phyloP scores from a whole-genome alignment of 2,888 invertebrate genomes.

The Serripes groenlandicus region DNA sequence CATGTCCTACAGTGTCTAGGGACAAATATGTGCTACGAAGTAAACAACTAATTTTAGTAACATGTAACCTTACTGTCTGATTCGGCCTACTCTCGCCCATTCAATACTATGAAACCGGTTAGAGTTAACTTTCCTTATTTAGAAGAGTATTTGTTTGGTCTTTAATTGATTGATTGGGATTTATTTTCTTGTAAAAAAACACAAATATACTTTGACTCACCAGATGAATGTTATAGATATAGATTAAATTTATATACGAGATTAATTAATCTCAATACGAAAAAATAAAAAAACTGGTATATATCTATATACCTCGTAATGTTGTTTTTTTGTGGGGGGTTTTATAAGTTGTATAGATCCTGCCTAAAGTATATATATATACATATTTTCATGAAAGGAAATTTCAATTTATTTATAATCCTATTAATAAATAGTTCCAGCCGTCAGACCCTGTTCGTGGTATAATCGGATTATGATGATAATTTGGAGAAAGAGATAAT shows the following conservation, averaged over 20 bases:
- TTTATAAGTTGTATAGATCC: too few relatives aligned
- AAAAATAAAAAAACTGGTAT: slow-evolving; percentile 1
- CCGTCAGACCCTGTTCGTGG: too few relatives aligned
- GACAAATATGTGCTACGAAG: slow-evolving; percentile 63
- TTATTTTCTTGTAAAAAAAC: too few relatives aligned
- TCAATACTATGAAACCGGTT: neutral
- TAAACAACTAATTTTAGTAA: slow-evolving; percentile 69
- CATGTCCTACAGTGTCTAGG: slow-evolving; percentile 32
- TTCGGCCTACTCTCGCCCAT: slow-evolving; percentile 30
- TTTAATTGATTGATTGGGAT: neutral
- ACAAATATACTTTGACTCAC: neutral
- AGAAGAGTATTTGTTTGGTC: neutral
- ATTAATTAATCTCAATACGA: neutral
- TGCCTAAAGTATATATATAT: too few relatives aligned
- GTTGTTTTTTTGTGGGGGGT: too few relatives aligned
- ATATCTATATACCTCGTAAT: too few relatives aligned
- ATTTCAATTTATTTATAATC: too few relatives aligned
- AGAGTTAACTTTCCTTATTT: neutral
- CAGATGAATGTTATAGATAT: neutral
- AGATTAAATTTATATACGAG: neutral
- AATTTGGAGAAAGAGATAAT: too few relatives aligned
- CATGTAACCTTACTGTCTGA: slow-evolving; percentile 56
- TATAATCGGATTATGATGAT: too few relatives aligned
- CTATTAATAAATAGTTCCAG: too few relatives aligned
- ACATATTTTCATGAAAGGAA: too few relatives aligned